Evolutionary conservation across 2,888 invertebrate species (phyloP), one percentile per base, ranked within the genome.

Genomic region (Orthosia incerta): DNA sequence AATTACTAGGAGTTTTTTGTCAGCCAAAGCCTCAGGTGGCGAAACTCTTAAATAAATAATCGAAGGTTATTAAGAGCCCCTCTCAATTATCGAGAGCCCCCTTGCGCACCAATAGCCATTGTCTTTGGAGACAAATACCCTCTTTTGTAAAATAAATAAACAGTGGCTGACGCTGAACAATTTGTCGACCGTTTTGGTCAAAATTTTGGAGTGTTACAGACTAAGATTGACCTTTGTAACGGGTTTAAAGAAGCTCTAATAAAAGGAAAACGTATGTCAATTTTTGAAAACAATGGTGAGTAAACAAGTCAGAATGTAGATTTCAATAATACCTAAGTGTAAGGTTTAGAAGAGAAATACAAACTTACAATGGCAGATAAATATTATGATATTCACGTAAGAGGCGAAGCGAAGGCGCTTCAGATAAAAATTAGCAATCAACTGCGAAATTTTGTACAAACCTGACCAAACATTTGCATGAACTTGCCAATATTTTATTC

Each of bases 41-140:
- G 89, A 93, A 92, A 94, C 91, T 90, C 93, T 94, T 94, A 94
- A 93, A 94, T 93, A 94, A 94, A 95, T 94, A 94, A 95, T 94
- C 94, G 94, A 91, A 91, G 88, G 92, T 93, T 93, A 94, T 94
- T 94, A 93, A 83, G 89, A 86, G 89, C 90, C 91, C 91, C 91
- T 92, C 92, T 92, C 92, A 92, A 94, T 95, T 94, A 94, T 93
- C 92, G 91, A 88, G 87, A 86, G 88, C 84, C 83, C 84, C 83
- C 59, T 67, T 20, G 57, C 67, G 75, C 63, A 75, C 66, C 75
- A 78, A 79, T 80, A 72, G 71, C 83, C 69, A 86, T 86, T 90
- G 90, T 90, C 88, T 89, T 89, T 80, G 79, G 84, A 84, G 89
- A 89, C 89, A 90, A 91, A 89, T 88, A 86, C 86, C 86, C 85